These are phyloP conservation scores for Prosopocoilus inquinatus DNA, from an alignment of 2,888 invertebrate species.

Conservation along the genomic window DNA sequence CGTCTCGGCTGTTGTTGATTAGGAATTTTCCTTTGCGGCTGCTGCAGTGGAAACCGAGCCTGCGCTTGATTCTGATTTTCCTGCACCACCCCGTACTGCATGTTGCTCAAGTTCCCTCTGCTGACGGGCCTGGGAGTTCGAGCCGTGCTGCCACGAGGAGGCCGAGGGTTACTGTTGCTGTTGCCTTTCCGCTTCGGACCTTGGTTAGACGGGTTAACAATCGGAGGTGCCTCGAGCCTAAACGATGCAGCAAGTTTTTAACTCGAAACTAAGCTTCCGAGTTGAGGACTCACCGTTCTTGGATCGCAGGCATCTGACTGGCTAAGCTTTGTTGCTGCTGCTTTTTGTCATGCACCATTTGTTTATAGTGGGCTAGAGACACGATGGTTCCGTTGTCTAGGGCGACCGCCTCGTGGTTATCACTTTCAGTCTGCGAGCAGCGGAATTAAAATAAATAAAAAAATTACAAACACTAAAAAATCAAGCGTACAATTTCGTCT, in stretches of 20 bases:
- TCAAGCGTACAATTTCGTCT: no score
- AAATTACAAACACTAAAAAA: no score
- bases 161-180: no score
- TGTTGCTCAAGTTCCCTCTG: no score
- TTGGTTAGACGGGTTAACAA: no score
- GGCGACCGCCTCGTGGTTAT: slow-evolving; percentile 32
- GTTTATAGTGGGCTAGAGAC: slow-evolving; percentile 35
- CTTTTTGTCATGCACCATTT: slow-evolving; percentile 36
- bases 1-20: slow-evolving; percentile 21
- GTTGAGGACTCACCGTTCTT: neutral
- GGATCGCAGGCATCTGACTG: no score
- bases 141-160: neutral
- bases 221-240: no score
- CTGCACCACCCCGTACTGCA: no score
- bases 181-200: no score
- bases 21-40: slow-evolving; percentile 18
- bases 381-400: slow-evolving; percentile 37
- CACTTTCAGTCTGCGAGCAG: neutral
- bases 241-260: no score
- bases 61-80: slow-evolving; percentile 4
- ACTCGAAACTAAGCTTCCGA: no score
- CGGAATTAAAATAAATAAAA: no score
- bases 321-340: slow-evolving; percentile 6
- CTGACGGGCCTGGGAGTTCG: neutral
- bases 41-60: slow-evolving; percentile 25